phyloP scores from a whole-genome alignment of 1,140 invertebrate genomes.

The Ceratosolen solmsi region DNA sequence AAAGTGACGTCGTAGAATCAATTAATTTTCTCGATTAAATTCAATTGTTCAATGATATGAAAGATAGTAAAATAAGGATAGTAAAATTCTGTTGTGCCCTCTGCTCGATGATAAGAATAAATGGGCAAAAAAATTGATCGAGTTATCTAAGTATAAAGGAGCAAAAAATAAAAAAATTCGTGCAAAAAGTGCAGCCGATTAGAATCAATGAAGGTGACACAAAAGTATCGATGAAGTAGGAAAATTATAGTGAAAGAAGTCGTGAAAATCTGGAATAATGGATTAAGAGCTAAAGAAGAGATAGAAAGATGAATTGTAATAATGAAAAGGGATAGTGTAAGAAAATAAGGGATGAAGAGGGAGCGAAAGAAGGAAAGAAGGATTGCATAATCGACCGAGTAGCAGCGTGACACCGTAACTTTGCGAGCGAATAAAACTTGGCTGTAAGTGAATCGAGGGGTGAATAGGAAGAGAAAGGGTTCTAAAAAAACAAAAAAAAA shows the following conservation, averaged over 20 bases:
- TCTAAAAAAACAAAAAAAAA: too few relatives aligned
- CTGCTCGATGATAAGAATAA: too few relatives aligned
- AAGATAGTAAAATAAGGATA: too few relatives aligned
- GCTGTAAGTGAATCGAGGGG: slow-evolving; percentile 59
- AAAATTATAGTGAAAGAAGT: neutral
- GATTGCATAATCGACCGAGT: slow-evolving; percentile 62
- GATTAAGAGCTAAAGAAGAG: neutral
- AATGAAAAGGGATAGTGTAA: neutral
- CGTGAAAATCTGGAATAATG: neutral
- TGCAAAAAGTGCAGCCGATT: neutral
- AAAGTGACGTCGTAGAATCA: too few relatives aligned
- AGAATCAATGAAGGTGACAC: neutral
- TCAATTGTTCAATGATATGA: too few relatives aligned
- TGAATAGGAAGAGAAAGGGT: slow-evolving; percentile 58
- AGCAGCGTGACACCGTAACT: slow-evolving; percentile 57
- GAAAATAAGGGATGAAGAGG: neutral
- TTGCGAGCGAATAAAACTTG: slow-evolving; percentile 61
- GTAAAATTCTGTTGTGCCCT: too few relatives aligned
- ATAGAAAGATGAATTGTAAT: slow-evolving; percentile 20
- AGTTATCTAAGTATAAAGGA: too few relatives aligned
- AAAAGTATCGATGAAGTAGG: neutral
- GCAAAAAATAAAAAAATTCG: neutral
- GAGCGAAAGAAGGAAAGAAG: slow-evolving; percentile 13
- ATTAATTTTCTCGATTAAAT: too few relatives aligned
- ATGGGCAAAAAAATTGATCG: too few relatives aligned